These are phyloP conservation scores for Equus przewalskii DNA, from an alignment of 2,113 vertebrate genomes.

Conservation along the genomic window DNA sequence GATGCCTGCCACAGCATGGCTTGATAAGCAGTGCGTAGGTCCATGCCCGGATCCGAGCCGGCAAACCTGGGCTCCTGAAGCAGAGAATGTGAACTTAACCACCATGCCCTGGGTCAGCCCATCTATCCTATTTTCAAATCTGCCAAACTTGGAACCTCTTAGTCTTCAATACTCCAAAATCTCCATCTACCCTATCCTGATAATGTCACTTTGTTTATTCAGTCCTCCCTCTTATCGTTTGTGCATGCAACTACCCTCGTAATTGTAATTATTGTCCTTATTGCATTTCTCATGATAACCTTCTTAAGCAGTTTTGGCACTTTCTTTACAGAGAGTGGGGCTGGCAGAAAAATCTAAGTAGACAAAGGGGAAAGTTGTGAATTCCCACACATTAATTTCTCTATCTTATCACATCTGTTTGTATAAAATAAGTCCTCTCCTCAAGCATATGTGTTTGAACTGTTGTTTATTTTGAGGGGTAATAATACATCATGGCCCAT, in stretches of 20 bases:
- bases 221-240: background rate
- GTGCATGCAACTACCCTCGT: background rate
- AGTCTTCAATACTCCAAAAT: background rate
- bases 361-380: background rate
- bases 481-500: background rate
- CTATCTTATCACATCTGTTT: background rate
- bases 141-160: background rate
- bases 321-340: background rate
- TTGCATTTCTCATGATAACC: conserved; percentile 48
- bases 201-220: conserved; percentile 4
- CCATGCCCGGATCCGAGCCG: too few relatives aligned
- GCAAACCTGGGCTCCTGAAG: too few relatives aligned
- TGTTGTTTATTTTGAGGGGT: background rate
- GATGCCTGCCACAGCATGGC: too few relatives aligned
- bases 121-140: background rate
- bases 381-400: conserved; percentile 24
- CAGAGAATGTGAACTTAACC: too few relatives aligned
- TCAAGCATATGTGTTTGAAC: background rate
- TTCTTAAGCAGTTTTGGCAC: conserved; percentile 5
- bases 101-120: too few relatives aligned
- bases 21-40: too few relatives aligned
- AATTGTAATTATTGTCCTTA: conserved; percentile 41
- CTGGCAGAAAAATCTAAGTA: conserved; percentile 40
- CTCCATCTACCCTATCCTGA: background rate
- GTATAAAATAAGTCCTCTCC: background rate